Evolutionary conservation across 2,113 vertebrate genomes (phyloP), one percentile per base, ranked within the genome.

Genomic region (Oreocharis arfaki): DNA sequence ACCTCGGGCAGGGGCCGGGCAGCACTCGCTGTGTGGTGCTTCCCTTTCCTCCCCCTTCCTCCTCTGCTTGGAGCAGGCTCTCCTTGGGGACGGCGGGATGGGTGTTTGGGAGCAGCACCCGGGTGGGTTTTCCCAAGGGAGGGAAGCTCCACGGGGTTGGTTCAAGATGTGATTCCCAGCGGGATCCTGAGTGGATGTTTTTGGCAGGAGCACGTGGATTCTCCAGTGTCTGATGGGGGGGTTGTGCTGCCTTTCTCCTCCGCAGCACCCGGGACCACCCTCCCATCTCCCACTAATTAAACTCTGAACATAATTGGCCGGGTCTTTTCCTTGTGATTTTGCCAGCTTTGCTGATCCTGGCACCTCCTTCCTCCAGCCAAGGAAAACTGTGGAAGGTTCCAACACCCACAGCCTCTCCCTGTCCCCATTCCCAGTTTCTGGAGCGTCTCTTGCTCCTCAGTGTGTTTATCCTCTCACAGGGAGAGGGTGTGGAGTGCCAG

Each of bases 141-240:
- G 23, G 23, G 50, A 18, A 22, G 16, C n/a, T 26, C 39, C 56
- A 9, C 4, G 3, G 1, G 7, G 17, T 13, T 11, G 33, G 19
- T 55, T 32, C 28, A 7, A 12, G 69, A 3, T 1, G 6, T 26
- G 44, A 30, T 4, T 42, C 50, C 0, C 0, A n/a, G 56, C 39
- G 8, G 50, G 56, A 42, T 37, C 67, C 50, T 11, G 68, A n/a
- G 60, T 0, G 8, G 85, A 19, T 73, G 77, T 2, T 68, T 82
- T 55, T 27, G 70, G 55, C 23, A 19, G 74, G 28, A 3, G 1
- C 73, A 14, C 1, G 14, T 26, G 78, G 75, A 20, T 68, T 63
- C 42, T 53, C 39, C 39, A 1, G 23, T 9, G 63, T 9, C 74
- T 47, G 47, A 6, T 19, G 78, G n/a, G 28, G 13, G 23, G 10